phyloP scores from a whole-genome alignment of 2,113 vertebrate genomes.

The Pterocles gutturalis region DNA sequence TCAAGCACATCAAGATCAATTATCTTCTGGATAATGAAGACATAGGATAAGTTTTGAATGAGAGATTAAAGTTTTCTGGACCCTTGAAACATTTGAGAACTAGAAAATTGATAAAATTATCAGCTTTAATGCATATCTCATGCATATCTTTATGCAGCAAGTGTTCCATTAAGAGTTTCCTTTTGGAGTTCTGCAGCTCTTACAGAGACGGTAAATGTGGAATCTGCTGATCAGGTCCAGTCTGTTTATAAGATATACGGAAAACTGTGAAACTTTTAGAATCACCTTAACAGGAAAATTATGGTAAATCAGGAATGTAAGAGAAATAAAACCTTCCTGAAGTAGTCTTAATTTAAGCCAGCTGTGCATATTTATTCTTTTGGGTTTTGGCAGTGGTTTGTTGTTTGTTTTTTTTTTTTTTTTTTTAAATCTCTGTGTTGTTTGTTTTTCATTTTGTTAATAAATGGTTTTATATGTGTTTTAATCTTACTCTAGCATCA shows the following conservation, averaged over 20 bases:
- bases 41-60: background rate
- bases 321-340: background rate
- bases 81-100: background rate
- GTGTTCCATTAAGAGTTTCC: background rate
- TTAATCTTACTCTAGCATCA: background rate
- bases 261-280: background rate
- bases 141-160: background rate
- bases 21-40: background rate
- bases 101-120: background rate
- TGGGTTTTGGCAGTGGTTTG: too few relatives aligned
- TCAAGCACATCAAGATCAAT: background rate
- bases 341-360: background rate
- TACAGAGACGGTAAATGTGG: background rate
- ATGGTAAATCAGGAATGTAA: background rate
- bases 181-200: background rate
- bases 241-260: background rate
- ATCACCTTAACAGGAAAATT: background rate
- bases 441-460: background rate
- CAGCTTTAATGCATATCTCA: accelerated
- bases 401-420: background rate
- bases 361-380: background rate
- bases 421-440: background rate
- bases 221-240: background rate
- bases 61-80: background rate
- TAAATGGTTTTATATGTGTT: background rate